A percentile compares a stretch with the other conserved stretches of the same genome.
Evolutionary conservation across 2,113 vertebrate genomes (phyloP).

Genomic region (Trogon melanurus): DNA sequence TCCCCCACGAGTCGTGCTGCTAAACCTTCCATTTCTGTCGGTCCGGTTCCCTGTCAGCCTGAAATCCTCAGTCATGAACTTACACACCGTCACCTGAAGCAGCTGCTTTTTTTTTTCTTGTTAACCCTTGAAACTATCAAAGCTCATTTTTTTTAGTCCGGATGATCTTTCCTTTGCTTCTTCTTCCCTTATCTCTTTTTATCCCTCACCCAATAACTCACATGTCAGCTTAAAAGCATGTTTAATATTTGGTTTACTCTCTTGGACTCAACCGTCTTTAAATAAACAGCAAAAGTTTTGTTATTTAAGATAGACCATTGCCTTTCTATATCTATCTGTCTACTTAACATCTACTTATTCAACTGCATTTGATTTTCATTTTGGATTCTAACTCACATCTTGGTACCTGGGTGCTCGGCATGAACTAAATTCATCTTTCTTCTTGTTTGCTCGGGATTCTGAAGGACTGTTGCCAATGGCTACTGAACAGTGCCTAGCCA

Average conservation of each 20-base stretch:
- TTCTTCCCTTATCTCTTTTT: background rate
- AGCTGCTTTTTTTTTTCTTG: background rate
- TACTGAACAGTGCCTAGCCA: background rate
- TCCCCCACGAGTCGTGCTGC: background rate
- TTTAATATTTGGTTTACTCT: background rate
- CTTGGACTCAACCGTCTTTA: background rate
- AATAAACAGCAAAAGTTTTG: background rate
- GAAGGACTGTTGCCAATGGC: background rate
- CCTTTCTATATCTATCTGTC: background rate
- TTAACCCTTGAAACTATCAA: constrained; percentile 18
- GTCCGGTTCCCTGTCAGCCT: background rate
- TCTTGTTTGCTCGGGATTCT: background rate
- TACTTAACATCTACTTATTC: background rate
- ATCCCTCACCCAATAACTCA: background rate
- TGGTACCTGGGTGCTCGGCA: background rate
- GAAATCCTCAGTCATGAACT: constrained; percentile 20
- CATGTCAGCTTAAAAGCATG: background rate
- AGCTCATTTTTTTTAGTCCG: background rate
- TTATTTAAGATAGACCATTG: background rate
- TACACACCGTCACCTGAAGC: background rate
- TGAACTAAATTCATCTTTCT: background rate
- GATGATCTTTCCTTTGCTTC: background rate
- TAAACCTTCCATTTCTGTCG: constrained; percentile 24
- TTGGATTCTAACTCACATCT: background rate
- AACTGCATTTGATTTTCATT: background rate